phyloP scores from a whole-genome alignment of 2,797 vertebrate genomes.

The Mormyrops boulengeri region DNA sequence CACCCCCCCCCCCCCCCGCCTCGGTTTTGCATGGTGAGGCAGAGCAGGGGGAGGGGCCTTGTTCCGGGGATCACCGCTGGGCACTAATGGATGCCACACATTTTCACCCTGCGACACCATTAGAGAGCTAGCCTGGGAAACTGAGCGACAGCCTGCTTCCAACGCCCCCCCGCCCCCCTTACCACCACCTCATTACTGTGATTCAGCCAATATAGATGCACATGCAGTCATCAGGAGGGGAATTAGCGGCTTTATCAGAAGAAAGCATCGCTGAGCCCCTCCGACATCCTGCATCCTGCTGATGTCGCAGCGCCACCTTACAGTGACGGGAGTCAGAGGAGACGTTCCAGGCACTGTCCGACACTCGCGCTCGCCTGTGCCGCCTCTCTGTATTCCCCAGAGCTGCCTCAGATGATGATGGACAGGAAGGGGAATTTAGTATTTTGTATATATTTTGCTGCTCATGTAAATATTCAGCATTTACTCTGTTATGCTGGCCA shows the following conservation, averaged over 20 bases:
- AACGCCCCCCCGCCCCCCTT: background rate
- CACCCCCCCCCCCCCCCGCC: background rate
- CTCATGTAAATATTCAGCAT: background rate
- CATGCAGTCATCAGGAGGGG: constrained; percentile 9
- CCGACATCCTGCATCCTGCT: background rate
- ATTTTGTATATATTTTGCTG: background rate
- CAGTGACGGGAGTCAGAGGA: background rate
- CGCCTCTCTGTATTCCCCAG: background rate
- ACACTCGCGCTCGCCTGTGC: background rate
- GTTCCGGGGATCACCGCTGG: background rate
- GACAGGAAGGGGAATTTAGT: background rate
- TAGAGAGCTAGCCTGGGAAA: background rate
- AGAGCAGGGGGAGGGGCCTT: background rate
- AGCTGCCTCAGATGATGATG: background rate
- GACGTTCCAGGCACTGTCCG: background rate
- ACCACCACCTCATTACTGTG: constrained; percentile 13
- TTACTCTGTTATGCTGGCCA: background rate
- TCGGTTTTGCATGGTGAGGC: background rate
- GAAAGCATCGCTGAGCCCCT: constrained; percentile 2
- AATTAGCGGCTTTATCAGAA: constrained; percentile 20
- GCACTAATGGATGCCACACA: background rate
- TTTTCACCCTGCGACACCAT: background rate
- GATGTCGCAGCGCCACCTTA: background rate
- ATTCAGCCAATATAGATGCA: constrained; percentile 7
- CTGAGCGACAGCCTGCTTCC: background rate